Base-by-base conservation (phyloP, 1,140 invertebrate genomes). In the Cheumatopsyche charites region DNA sequence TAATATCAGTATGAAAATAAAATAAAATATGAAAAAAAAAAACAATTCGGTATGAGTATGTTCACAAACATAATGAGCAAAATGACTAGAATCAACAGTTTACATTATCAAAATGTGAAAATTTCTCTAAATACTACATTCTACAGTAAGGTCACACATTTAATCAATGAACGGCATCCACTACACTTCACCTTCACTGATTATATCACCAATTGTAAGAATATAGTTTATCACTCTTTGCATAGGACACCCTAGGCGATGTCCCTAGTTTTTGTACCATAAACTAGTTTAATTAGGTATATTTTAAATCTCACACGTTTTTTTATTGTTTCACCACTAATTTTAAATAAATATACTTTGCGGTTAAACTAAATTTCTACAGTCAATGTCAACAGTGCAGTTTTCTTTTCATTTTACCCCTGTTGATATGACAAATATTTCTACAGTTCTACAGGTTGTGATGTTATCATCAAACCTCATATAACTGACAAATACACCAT, bases 361-460 rank as follows among this genome's bases (percentile, higher is more conserved):
- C 66, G 49, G 21, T 55, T 61, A 2, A 55, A 47, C 66, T 68
- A 68, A 21, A 43, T 68, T 36, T 68, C 66, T 68, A 74, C 43
- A 58, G 73, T 74, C 73, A 61, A 61, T 62, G 52, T 66, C 63
- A 67, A 62, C 49, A 67, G 63, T 36, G 61, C 23, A 45, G 65
- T 52, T n/a, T 36, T 71, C 11, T 23, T 58, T 58, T 58, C n/a
- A n/a, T n/a, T 58, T 21, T 21, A 47, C 29, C 36, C 67, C 66
- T 45, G 52, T 70, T 47, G 26, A 74, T 52, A 67, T 42, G 63
- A 70, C 72, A n/a, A 71, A 62, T 62, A 66, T 68, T 58, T 49
- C 69, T 74, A 74, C 52, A 52, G 67, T 69, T 73, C 72, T 73
- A 73, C n/a, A 9, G 70, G 72, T 67, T 26, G 23, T 70, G 67